Base-by-base conservation (phyloP, 2,888 invertebrate species). In the Tillus elongatus region DNA sequence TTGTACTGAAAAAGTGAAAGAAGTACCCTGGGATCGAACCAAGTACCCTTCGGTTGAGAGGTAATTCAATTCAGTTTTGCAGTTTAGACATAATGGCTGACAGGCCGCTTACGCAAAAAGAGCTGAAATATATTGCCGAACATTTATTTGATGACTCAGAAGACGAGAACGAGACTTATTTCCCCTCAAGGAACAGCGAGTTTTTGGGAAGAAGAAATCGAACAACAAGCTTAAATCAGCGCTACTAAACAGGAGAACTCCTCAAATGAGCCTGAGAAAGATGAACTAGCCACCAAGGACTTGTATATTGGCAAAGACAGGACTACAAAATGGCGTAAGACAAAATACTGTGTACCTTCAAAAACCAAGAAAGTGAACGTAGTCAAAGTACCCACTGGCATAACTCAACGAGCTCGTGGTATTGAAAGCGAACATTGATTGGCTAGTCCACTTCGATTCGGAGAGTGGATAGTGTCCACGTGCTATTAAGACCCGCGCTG, bases 161-260 rank as follows among this genome's bases (percentile, higher is more conserved):
- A 11, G 13, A 32, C 13, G 32, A 32, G 11, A 15, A 14, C 14
- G 15, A 14, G 14, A 12, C 15, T 2, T 32, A 32, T 11, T 16
- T 10, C 11, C 15, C 11, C 11, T 30, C 11, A 13, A 30, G 30
- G 11, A 13, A 30, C 13, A 30, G 30, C 30, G 30, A 30, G 30
- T 30, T 30, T 30, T 30, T 13, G n/a, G 10, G 30, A 10, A 4
- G 30, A 30, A 30, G 32, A 32, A 32, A 32, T 32, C 27, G 34
- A 34, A 12, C 4, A 34, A 26, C 12, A 26, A 34, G 27, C 15
- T 14, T 3, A 32, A 14, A 11, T 15, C 8, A 3, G 16, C 15
- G 3, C 15, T 9, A 4, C 16, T n/a, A 14, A 14, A 14, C n/a
- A 15, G 15, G 16, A 30, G 13, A 30, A 3, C 30, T 13, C 30